These are phyloP conservation scores for Imbricaverruca yamaguchii DNA, from an alignment of 2,888 invertebrate genomes.

Conservation along the genomic window DNA sequence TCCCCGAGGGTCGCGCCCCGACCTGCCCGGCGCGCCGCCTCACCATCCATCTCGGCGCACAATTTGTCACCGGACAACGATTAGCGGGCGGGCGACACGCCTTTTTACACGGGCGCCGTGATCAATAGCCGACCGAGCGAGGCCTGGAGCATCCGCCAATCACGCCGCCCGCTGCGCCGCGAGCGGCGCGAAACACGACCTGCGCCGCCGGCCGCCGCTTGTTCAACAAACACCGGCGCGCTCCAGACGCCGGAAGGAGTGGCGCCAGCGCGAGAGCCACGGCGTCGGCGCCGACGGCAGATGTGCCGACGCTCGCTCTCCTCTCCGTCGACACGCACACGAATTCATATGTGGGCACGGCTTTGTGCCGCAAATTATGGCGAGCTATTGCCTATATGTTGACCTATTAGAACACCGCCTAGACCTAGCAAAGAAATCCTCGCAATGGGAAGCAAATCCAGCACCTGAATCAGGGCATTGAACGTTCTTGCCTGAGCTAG, in stretches of 20 bases:
- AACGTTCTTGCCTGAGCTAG: no score
- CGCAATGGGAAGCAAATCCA: no score
- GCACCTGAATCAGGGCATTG: no score
- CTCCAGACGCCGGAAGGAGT: slow-evolving; percentile 10
- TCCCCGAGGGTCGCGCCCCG: neutral
- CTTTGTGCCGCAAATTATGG: no score
- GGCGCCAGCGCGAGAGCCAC: neutral
- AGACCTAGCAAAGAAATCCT: no score
- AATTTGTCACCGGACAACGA: slow-evolving; percentile 3
- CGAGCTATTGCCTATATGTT: no score
- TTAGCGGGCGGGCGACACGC: slow-evolving; percentile 19
- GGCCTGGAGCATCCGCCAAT: neutral
- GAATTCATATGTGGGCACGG: no score
- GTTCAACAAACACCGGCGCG: slow-evolving; percentile 26
- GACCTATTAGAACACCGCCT: no score
- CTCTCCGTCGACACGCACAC: no score
- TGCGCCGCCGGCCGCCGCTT: slow-evolving; percentile 27
- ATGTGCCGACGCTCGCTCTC: neutral
- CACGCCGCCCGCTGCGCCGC: slow-evolving; percentile 14
- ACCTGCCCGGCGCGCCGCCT: neutral
- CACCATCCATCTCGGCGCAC: neutral
- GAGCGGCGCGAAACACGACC: slow-evolving; percentile 17
- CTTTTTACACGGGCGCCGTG: neutral
- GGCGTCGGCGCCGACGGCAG: neutral
- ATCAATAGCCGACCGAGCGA: neutral